These are phyloP conservation scores for Pagetopsis macropterus DNA, from an alignment of 2,797 vertebrate genomes.

Conservation along the genomic window DNA sequence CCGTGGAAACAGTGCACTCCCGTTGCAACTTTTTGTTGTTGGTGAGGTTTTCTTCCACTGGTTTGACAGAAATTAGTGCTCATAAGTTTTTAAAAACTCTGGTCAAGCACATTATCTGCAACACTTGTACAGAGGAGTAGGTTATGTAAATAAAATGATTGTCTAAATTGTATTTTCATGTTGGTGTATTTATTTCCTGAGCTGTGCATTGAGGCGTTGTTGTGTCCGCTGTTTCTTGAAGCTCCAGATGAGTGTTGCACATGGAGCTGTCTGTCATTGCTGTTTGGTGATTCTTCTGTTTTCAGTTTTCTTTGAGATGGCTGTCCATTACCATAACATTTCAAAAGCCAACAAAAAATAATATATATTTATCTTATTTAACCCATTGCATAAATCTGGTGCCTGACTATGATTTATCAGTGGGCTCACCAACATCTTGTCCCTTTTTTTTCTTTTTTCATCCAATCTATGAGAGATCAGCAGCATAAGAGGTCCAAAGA, in stretches of 20 bases:
- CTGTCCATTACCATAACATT: slow-evolving; percentile 79
- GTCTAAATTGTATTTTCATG: slow-evolving; percentile 84
- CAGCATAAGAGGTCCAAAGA: slow-evolving; percentile 62
- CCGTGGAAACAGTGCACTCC: slow-evolving; percentile 74
- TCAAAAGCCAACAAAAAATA: slow-evolving; percentile 38
- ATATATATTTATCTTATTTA: slow-evolving; percentile 38
- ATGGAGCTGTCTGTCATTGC: slow-evolving; percentile 51
- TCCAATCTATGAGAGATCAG: slow-evolving; percentile 75
- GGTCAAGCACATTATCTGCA: slow-evolving; percentile 75
- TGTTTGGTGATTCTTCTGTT: slow-evolving; percentile 53
- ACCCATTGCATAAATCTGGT: slow-evolving; percentile 76
- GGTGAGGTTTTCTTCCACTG: slow-evolving; percentile 62
- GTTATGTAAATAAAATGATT: slow-evolving; percentile 87
- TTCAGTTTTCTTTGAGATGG: slow-evolving; percentile 70
- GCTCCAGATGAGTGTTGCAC: slow-evolving; percentile 56
- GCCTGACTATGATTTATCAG: slow-evolving; percentile 66
- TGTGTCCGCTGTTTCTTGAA: slow-evolving; percentile 40
- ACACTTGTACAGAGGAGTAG: slow-evolving; percentile 81
- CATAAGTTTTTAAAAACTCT: slow-evolving; percentile 65
- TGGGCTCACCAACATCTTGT: slow-evolving; percentile 63
- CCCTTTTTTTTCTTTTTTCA: slow-evolving; percentile 38
- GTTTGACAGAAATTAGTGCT: slow-evolving; percentile 72
- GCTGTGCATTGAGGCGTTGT: slow-evolving; percentile 71
- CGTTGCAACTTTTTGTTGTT: slow-evolving; percentile 72
- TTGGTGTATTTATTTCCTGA: slow-evolving; percentile 83